These are phyloP conservation scores for Montipora capitata DNA, from an alignment of 92 coral and sea anemone species.

Conservation along the genomic window DNA sequence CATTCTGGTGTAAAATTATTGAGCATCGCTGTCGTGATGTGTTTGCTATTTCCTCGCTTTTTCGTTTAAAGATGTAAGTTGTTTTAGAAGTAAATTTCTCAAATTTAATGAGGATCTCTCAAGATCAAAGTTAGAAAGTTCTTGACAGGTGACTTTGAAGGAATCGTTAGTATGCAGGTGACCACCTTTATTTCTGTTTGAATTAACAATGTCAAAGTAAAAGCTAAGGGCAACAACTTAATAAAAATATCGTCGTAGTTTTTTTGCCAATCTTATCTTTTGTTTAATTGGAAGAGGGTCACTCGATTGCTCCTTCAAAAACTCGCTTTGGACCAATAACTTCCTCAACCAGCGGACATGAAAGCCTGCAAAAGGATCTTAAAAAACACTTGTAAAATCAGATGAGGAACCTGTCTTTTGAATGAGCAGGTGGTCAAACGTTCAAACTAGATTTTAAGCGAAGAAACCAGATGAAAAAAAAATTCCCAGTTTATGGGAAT, in stretches of 20 bases:
- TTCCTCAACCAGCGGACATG: neutral
- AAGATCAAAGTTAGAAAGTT: neutral
- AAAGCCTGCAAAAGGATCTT: neutral
- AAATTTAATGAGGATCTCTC: neutral
- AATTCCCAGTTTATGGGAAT: too few relatives aligned
- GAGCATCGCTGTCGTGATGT: neutral
- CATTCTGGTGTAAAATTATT: neutral
- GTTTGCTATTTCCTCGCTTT: neutral
- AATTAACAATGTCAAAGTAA: neutral
- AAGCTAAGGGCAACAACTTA: neutral
- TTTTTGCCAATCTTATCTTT: too few relatives aligned
- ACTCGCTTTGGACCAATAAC: neutral
- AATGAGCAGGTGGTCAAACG: slow-evolving; percentile 11
- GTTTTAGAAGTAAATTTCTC: too few relatives aligned
- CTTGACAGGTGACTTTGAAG: slow-evolving; percentile 18
- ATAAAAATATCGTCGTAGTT: too few relatives aligned
- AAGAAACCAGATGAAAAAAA: too few relatives aligned
- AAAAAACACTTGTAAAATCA: neutral
- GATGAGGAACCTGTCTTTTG: slow-evolving; percentile 27
- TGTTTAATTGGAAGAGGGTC: neutral
- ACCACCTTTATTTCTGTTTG: neutral
- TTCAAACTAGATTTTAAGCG: too few relatives aligned
- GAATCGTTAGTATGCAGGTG: slow-evolving; percentile 18
- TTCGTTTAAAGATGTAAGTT: neutral
- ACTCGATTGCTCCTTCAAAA: neutral